Percentiles rank a stretch among this genome's conserved stretches.
Conservation (phyloP, 2,888 invertebrate genomes). For the Caenorhabditis becei region DNA sequence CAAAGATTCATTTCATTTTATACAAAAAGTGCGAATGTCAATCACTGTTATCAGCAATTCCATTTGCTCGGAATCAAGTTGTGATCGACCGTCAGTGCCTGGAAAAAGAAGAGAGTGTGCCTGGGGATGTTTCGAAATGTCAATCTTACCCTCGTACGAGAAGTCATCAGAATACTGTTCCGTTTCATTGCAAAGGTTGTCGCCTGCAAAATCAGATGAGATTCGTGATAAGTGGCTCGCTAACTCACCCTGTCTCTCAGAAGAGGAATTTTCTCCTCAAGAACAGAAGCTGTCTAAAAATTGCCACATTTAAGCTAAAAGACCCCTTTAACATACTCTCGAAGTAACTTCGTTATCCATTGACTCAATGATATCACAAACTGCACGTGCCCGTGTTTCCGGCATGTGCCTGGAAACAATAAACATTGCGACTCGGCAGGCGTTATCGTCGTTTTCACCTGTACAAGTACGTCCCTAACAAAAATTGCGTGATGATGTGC, state of each 20-base stretch:
- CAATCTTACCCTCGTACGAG: constrained; percentile 42
- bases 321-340: constrained; percentile 38
- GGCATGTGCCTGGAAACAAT: constrained; percentile 58
- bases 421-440: not conserved
- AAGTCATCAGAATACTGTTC: constrained; percentile 49
- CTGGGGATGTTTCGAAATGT: not conserved
- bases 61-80: constrained; percentile 42
- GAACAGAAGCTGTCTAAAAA: constrained; percentile 34
- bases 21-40: constrained; percentile 43
- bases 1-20: constrained; percentile 32
- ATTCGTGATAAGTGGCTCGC: too few species aligned
- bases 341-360: constrained; percentile 64
- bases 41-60: constrained; percentile 42
- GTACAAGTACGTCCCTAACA: constrained; percentile 35
- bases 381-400: constrained; percentile 59
- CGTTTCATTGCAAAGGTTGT: constrained; percentile 38
- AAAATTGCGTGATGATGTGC: constrained; percentile 38
- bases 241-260: not conserved
- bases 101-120: constrained; percentile 12
- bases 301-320: too few species aligned
- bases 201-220: constrained; percentile 25
- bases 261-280: constrained; percentile 32
- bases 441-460: constrained; percentile 5
- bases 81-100: constrained; percentile 46
- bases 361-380: constrained; percentile 65